Conservation (phyloP, 2,888 invertebrate species). For the Coecobrya sp. region DNA sequence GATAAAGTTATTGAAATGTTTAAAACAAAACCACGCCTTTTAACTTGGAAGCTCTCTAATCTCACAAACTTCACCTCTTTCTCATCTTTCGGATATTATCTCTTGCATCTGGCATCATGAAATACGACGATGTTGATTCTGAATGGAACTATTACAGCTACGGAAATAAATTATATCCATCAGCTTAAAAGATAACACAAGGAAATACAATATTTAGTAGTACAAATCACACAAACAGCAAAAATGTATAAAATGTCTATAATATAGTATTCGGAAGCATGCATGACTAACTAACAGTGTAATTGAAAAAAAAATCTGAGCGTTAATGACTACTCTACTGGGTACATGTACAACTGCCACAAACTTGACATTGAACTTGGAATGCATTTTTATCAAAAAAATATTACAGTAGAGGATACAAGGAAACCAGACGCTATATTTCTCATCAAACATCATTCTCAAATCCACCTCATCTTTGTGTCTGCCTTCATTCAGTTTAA, state of each 20-base stretch:
- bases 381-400: slow-evolving; percentile 4
- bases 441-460: background rate
- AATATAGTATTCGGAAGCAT: slow-evolving; percentile 24
- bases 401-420: background rate
- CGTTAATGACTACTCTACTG: slow-evolving; percentile 1
- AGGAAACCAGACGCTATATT: background rate
- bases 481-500: background rate
- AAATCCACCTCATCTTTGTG: background rate
- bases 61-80: background rate
- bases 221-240: background rate
- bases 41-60: too few relatives aligned
- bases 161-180: background rate
- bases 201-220: background rate
- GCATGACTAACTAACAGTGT: background rate
- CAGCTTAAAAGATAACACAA: background rate
- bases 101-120: background rate
- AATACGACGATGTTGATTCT: too few relatives aligned
- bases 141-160: background rate
- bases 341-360: background rate
- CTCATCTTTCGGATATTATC: background rate
- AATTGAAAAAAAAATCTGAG: background rate
- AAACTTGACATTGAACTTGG: slow-evolving; percentile 39
- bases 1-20: too few relatives aligned
- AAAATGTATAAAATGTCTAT: background rate
- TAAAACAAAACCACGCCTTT: too few relatives aligned